Base-by-base conservation (phyloP, 2,113 vertebrate genomes). In the Platanista minor region DNA sequence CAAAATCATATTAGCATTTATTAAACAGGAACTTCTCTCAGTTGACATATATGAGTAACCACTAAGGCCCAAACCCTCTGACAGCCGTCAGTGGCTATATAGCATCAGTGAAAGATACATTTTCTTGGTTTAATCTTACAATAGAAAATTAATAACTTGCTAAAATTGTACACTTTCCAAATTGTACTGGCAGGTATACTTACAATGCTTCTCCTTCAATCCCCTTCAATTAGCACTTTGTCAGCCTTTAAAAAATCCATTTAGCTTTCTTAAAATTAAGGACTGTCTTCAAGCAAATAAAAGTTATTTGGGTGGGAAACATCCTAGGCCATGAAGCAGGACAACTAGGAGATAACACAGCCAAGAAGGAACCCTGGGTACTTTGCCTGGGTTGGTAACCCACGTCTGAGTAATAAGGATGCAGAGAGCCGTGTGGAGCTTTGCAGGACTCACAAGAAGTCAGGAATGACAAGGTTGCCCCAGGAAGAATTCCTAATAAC, bases 401-500 rank as follows among this genome's bases (percentile, higher is more conserved):
- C 39, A 29, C 27, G n/a, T 3, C 27, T 77, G 49, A 6, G 23
- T 36, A 36, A 75, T 2, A 8, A 67, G 20, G 15, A 33, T n/a
- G 8, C n/a, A 43, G 33, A 33, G 17, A n/a, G 5, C 33, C 10
- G 1, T 52, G 2, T 2, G 27, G 2, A 49, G 21, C 3, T 17
- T 39, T 81, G n/a, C 2, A 82, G 66, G 17, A 46, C 23, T 6
- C 27, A 3, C 6, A 72, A 54, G 15, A 33, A 67, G 6, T 2
- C 21, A 75, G 20, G 3, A 57, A 8, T 8, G 11, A 2, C 14
- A 1, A 4, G 8, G 25, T 25, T 72, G 54, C 15, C 46, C 20
- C 1, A 18, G 62, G 18, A 33, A 43, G 25, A 2, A 85, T 52
- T 46, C 18, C 15, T 46, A 39, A 11, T 11, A 54, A 21, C n/a